phyloP scores from a whole-genome alignment of 1,140 invertebrate genomes.

The Ylistrum balloti region DNA sequence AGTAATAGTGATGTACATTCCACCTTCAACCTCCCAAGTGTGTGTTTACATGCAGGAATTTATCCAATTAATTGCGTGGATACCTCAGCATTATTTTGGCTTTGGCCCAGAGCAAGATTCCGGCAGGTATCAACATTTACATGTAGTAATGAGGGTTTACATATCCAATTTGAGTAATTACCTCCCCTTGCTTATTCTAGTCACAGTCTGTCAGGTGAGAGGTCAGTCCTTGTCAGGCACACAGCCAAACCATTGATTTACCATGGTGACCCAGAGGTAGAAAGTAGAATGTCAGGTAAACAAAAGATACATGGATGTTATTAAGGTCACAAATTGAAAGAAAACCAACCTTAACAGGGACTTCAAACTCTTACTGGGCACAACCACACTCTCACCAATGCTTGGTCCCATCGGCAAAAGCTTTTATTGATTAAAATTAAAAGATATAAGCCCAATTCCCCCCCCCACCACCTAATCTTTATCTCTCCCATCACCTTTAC shows the following conservation, averaged over 20 bases:
- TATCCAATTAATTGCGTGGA: constrained; percentile 34
- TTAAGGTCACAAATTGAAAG: background rate
- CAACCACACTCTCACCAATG: too few relatives aligned
- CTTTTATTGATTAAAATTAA: too few relatives aligned
- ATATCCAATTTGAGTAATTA: background rate
- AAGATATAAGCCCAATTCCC: too few relatives aligned
- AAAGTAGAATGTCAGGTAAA: background rate
- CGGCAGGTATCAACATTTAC: constrained; percentile 26
- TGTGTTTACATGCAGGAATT: constrained; percentile 19
- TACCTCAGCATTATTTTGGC: constrained; percentile 18
- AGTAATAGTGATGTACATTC: background rate
- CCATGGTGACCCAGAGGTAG: background rate
- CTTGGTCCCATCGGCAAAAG: too few relatives aligned
- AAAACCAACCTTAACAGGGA: too few relatives aligned
- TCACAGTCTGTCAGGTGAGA: background rate
- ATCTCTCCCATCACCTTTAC: too few relatives aligned
- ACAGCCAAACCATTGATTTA: background rate
- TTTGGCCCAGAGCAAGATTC: background rate
- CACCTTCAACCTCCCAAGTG: background rate
- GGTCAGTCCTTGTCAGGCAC: background rate
- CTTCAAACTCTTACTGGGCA: too few relatives aligned
- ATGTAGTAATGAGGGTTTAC: constrained; percentile 29
- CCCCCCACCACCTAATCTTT: too few relatives aligned
- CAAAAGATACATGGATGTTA: background rate
- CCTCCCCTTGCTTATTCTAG: background rate